Evolutionary conservation across 2,113 vertebrate genomes (phyloP).

Genomic region (Xiphias gladius): DNA sequence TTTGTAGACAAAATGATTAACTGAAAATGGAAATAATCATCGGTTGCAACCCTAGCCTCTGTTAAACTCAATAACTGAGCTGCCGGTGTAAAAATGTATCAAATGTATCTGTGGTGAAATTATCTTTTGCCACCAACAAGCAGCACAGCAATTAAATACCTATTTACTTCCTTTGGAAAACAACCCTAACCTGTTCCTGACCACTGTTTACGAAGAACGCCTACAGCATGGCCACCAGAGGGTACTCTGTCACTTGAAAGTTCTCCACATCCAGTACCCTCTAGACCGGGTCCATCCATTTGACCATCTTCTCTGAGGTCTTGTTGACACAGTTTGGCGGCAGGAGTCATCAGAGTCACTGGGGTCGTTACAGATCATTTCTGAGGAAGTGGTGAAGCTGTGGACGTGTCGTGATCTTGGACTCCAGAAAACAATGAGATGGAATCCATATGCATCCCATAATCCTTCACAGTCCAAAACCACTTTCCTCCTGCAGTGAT

Average conservation of each 20-base stretch:
- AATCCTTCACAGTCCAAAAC: constrained; percentile 45
- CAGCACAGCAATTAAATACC: background rate
- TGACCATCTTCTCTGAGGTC: background rate
- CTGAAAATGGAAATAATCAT: too few relatives aligned
- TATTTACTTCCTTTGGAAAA: too few relatives aligned
- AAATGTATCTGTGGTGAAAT: background rate
- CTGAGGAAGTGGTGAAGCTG: constrained; percentile 41
- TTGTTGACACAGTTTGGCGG: constrained; percentile 19
- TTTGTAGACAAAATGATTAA: too few relatives aligned
- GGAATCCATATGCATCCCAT: constrained; percentile 57
- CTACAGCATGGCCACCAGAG: too few relatives aligned
- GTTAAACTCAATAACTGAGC: background rate
- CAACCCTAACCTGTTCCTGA: background rate
- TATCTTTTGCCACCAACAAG: background rate
- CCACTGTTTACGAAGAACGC: background rate
- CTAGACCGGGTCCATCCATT: background rate
- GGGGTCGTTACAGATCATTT: constrained; percentile 26
- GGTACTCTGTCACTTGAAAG: too few relatives aligned
- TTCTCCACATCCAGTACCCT: too few relatives aligned
- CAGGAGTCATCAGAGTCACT: constrained; percentile 14
- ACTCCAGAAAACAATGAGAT: constrained; percentile 47
- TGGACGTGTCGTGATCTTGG: constrained; percentile 36
- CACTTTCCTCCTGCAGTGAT: constrained; percentile 20
- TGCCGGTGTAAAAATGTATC: too few relatives aligned
- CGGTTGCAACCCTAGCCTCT: background rate